A percentile compares a stretch with the other conserved stretches of the same genome.
These are phyloP conservation scores for Coronaproctus castanopsis DNA, from an alignment of 2,888 invertebrate genomes.

Conservation along the genomic window DNA sequence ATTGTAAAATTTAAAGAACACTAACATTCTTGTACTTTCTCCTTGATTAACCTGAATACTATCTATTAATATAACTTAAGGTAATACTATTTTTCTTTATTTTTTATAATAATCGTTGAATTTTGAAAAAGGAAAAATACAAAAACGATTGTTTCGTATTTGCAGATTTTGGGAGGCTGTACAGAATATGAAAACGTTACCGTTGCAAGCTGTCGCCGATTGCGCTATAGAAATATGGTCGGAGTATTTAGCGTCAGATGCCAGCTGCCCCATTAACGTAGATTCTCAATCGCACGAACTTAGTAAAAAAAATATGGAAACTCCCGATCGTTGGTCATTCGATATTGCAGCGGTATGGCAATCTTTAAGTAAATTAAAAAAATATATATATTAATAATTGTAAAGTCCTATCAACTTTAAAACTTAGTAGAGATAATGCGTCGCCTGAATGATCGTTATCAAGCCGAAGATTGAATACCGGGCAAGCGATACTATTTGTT, in stretches of 20 bases:
- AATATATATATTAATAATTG: too few species aligned
- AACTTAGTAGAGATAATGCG: too few species aligned
- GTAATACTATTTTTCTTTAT: background rate
- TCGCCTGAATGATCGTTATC: too few species aligned
- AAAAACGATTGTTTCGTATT: too few species aligned
- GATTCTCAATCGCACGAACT: slow-evolving; percentile 78
- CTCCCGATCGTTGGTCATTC: slow-evolving; percentile 81
- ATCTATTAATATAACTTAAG: too few species aligned
- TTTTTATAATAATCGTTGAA: background rate
- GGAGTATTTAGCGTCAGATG: slow-evolving; percentile 83
- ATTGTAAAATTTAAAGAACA: too few species aligned
- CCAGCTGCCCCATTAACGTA: slow-evolving; percentile 90
- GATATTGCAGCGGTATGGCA: slow-evolving; percentile 79
- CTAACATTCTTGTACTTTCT: too few species aligned
- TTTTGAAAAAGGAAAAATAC: too few species aligned
- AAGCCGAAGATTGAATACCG: too few species aligned
- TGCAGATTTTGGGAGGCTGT: slow-evolving; percentile 85
- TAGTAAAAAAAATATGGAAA: slow-evolving; percentile 58
- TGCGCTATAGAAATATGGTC: slow-evolving; percentile 75
- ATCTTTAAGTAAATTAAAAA: background rate
- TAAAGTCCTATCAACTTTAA: too few species aligned
- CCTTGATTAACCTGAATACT: too few species aligned
- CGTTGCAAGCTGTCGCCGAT: slow-evolving; percentile 60
- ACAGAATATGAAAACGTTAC: slow-evolving; percentile 73
- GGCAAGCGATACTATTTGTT: too few species aligned